phyloP scores from a whole-genome alignment of 1,140 invertebrate genomes.

The Bombus pascuorum region DNA sequence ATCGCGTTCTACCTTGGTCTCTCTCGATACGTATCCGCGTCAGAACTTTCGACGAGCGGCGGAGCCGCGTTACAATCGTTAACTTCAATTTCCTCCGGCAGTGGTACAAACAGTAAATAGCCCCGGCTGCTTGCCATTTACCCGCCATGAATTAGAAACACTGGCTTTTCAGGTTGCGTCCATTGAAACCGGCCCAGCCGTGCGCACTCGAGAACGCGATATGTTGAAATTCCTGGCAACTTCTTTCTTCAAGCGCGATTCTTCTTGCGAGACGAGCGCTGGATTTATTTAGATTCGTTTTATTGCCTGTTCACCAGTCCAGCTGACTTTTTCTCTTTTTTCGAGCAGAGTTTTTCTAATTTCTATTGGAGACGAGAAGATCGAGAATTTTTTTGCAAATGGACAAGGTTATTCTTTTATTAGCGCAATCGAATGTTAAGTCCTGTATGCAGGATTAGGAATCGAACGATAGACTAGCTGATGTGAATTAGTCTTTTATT shows the following conservation, averaged over 20 bases:
- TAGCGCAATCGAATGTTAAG: no score
- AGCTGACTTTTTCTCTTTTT: background rate
- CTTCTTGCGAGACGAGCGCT: background rate
- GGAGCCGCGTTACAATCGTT: constrained; percentile 38
- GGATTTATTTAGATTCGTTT: background rate
- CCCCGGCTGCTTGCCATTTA: constrained; percentile 36
- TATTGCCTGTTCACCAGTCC: background rate
- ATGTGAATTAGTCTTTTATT: no score
- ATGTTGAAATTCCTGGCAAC: constrained; percentile 6
- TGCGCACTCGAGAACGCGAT: background rate
- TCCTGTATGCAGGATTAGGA: no score
- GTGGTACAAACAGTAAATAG: constrained; percentile 45
- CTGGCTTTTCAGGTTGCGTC: constrained; percentile 17
- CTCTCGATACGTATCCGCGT: background rate
- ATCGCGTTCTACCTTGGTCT: background rate
- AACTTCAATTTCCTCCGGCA: constrained; percentile 44
- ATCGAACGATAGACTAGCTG: no score
- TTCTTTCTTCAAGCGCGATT: background rate
- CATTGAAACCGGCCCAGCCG: constrained; percentile 9
- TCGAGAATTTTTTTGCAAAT: no score
- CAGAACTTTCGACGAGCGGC: constrained; percentile 23
- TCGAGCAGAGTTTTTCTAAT: background rate
- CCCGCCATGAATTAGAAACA: constrained; percentile 43
- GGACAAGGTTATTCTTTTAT: no score
- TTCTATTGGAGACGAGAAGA: no score